A percentile compares a stretch with the other conserved stretches of the same genome.
phyloP scores from a whole-genome alignment of 2,888 invertebrate species.

The Sturmia bella region DNA sequence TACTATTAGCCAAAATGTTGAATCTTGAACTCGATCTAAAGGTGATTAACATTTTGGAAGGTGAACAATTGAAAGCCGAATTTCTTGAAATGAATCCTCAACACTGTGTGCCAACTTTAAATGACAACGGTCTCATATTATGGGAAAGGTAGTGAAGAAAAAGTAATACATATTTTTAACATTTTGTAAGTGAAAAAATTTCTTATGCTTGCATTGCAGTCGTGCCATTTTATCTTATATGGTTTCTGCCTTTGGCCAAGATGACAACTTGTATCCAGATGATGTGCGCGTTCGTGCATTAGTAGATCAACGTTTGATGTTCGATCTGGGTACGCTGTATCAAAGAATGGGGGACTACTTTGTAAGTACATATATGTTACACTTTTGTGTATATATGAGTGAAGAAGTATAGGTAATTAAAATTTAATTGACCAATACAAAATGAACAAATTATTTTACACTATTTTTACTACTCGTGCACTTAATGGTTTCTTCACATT shows the following conservation, averaged over 20 bases:
- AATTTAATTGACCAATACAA: too few species aligned
- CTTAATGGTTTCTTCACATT: too few species aligned
- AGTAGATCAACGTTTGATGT: constrained; percentile 84
- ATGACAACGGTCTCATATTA: constrained; percentile 83
- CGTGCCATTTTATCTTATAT: constrained; percentile 85
- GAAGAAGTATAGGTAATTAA: too few species aligned
- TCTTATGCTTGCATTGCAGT: constrained; percentile 71
- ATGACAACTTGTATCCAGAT: constrained; percentile 84
- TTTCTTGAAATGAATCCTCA: constrained; percentile 84
- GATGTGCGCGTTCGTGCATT: constrained; percentile 84
- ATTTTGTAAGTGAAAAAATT: neutral
- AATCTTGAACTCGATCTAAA: constrained; percentile 85
- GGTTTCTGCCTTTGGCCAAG: constrained; percentile 84
- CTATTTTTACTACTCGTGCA: too few species aligned
- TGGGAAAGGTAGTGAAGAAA: constrained; percentile 82
- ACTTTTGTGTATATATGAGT: too few species aligned
- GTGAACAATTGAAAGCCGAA: constrained; percentile 85
- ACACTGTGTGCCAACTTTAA: constrained; percentile 84
- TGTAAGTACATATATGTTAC: too few species aligned
- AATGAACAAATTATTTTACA: too few species aligned
- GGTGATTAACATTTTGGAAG: constrained; percentile 83
- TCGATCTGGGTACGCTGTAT: constrained; percentile 84
- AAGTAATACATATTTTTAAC: neutral
- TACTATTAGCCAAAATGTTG: constrained; percentile 84
- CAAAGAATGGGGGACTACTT: constrained; percentile 83